Percentiles rank a stretch among this genome's conserved stretches.
phyloP scores from a whole-genome alignment of 2,797 vertebrate genomes.

The Acrossocheilus fasciatus region DNA sequence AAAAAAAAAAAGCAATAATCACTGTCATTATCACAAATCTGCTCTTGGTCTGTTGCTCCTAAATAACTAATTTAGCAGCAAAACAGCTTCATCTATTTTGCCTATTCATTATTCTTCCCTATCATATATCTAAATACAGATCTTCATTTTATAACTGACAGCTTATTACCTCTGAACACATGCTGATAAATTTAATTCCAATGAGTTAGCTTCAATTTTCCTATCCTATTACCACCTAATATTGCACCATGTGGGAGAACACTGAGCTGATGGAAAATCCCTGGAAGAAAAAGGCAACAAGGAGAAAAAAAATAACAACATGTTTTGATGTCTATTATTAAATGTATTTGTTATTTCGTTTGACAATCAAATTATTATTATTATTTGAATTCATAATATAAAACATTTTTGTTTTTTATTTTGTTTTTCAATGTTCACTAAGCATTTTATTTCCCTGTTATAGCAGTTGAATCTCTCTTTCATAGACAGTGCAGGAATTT shows the following conservation, averaged over 20 bases:
- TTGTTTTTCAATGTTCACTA: not conserved
- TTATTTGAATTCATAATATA: not conserved
- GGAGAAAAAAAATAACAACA: slow-evolving; percentile 1
- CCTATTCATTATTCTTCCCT: slow-evolving; percentile 82
- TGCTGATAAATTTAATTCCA: slow-evolving; percentile 86
- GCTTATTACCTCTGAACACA: slow-evolving; percentile 86
- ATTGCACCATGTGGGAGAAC: slow-evolving; percentile 73
- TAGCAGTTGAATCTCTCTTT: not conserved
- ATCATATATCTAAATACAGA: slow-evolving; percentile 89
- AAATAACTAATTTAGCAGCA: slow-evolving; percentile 85
- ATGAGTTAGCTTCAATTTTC: slow-evolving; percentile 85
- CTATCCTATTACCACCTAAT: slow-evolving; percentile 82
- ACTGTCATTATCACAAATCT: slow-evolving; percentile 78
- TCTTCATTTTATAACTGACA: slow-evolving; percentile 87
- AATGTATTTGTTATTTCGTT: slow-evolving; percentile 6
- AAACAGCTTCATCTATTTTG: slow-evolving; percentile 83
- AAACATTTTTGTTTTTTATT: not conserved
- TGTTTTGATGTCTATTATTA: slow-evolving; percentile 15
- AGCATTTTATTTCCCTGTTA: not conserved
- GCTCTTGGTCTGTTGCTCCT: slow-evolving; percentile 76
- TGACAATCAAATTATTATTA: not conserved
- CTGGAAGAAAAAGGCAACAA: slow-evolving; percentile 12
- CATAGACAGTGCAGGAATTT: not conserved
- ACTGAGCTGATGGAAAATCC: slow-evolving; percentile 62
- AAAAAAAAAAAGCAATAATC: slow-evolving; percentile 81